Evolutionary conservation across 2,888 invertebrate genomes (phyloP).

Genomic region (Dione juno): DNA sequence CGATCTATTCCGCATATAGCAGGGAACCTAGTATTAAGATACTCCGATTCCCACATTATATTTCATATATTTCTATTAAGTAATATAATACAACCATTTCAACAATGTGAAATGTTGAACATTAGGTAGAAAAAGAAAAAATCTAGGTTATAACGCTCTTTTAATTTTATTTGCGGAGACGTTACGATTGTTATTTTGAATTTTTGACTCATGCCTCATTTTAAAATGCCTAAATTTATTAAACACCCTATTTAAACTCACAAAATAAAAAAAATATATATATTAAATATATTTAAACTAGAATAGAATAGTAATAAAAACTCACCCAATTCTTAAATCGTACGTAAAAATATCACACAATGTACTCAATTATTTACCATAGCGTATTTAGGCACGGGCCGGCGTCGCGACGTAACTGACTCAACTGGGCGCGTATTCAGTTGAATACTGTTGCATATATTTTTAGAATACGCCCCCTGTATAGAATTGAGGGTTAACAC

Average conservation of each 20-base stretch:
- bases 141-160: neutral
- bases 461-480: conserved; percentile 82
- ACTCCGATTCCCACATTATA: too few species aligned
- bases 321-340: conserved; percentile 39
- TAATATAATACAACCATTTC: neutral
- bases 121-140: conserved; percentile 6
- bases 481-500: conserved; percentile 56
- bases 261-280: neutral
- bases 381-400: conserved; percentile 53
- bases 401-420: conserved; percentile 68
- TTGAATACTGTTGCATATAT: conserved; percentile 64
- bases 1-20: too few species aligned
- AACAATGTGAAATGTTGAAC: neutral
- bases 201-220: conserved; percentile 48
- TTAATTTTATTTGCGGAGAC: conserved; percentile 13
- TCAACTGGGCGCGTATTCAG: conserved; percentile 59
- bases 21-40: too few species aligned
- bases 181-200: conserved; percentile 40
- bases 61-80: too few species aligned
- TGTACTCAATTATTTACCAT: conserved; percentile 36
- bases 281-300: neutral
- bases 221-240: conserved; percentile 41
- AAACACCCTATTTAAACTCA: neutral
- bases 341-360: conserved; percentile 34
- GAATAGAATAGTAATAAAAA: neutral